Evolutionary conservation across 2,888 invertebrate species (phyloP), one percentile per base, ranked within the genome.

Genomic region (Eurytoma californica): DNA sequence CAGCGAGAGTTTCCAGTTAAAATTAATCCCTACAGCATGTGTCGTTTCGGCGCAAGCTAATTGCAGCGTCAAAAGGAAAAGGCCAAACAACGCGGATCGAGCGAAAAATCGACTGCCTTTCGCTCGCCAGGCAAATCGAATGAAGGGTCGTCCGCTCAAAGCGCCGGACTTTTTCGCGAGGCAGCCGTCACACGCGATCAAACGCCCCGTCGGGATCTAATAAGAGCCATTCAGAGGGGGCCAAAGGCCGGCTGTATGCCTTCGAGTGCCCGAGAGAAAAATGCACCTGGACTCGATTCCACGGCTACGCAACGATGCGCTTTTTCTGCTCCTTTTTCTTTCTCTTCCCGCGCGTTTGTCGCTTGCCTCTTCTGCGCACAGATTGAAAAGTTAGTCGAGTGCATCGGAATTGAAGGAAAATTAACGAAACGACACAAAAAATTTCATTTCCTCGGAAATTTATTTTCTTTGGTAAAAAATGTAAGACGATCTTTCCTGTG

Each of bases 61-160:
- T 74, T 51, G 60, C 16, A 24, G 28, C 5, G 16, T 63, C 63
- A 51, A 58, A 75, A 61, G 12, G 63, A 76, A 76, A 75, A 76
- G 39, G 30, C 63, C 53, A 53, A 53, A 30, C 55, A 73, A 66
- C 55, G 69, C 24, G 55, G 49, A 76, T 76, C 63, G 30, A 47
- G 14, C 51, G 63, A 63, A 69, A 47, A 76, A 63, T 55, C 24
- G 24, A 14, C 24, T 3, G 18, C 3, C 67, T 78, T 65, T 68
- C 47, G 24, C 24, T 24, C 24, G 24, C 39, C 68, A 78, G 55
- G 68, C 58, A 73, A 78, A 73, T 73, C 51, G n/a, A 69, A 69
- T 24, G 30, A 78, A 78, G 47, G 55, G 55, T 13, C 13, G 30
- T n/a, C 39, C 39, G 30, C n/a, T 30, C 28, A 49, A 70, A 24